phyloP scores from a whole-genome alignment of 2,797 vertebrate genomes.

The Pseudochaenichthys georgianus region DNA sequence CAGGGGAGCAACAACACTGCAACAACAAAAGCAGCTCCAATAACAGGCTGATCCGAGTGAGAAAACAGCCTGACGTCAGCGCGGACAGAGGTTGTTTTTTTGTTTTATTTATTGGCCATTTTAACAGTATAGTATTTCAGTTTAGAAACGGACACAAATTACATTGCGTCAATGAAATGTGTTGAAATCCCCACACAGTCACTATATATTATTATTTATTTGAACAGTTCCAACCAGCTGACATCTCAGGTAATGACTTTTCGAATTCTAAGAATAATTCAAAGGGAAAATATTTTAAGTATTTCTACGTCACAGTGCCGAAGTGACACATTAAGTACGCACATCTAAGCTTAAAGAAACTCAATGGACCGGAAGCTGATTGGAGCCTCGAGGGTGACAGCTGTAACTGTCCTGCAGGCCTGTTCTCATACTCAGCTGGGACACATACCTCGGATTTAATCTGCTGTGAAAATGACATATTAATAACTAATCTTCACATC shows the following conservation, averaged over 20 bases:
- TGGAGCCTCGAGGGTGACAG: constrained; percentile 29
- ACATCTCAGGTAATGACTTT: background rate
- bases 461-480: constrained; percentile 67
- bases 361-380: constrained; percentile 11
- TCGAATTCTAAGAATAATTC: constrained; percentile 8
- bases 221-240: constrained; percentile 3
- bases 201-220: constrained; percentile 26
- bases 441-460: constrained; percentile 75
- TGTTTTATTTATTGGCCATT: constrained; percentile 5
- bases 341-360: constrained; percentile 26
- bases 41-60: constrained; percentile 56
- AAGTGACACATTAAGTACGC: background rate
- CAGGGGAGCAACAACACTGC: constrained; percentile 65
- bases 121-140: constrained; percentile 13
- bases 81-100: background rate
- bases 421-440: constrained; percentile 62
- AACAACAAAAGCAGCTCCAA: constrained; percentile 75
- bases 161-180: background rate
- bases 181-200: constrained; percentile 12
- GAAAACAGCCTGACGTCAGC: constrained; percentile 46
- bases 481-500: constrained; percentile 57
- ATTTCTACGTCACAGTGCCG: background rate
- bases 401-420: constrained; percentile 18
- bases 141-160: background rate
- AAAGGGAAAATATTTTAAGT: constrained; percentile 11